Evolutionary conservation across 2,797 vertebrate species (phyloP).

Genomic region (Chiroxiphia lanceolata): DNA sequence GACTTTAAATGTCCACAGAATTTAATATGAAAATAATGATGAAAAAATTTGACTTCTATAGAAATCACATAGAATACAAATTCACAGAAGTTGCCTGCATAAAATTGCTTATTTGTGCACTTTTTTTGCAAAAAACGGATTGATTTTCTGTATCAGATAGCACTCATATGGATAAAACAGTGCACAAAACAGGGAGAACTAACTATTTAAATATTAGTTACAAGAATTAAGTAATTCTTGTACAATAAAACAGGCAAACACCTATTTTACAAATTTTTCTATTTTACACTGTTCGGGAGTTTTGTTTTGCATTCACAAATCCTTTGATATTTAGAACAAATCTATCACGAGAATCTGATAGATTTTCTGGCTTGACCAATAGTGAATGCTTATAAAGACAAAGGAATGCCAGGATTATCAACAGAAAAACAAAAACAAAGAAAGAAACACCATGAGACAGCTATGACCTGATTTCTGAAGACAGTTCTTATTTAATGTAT

Average conservation of each 20-base stretch:
- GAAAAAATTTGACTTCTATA: not conserved
- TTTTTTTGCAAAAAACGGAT: not conserved
- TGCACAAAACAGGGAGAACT: not conserved
- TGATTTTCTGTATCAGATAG: not conserved
- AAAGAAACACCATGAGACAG: not conserved
- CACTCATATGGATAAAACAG: not conserved
- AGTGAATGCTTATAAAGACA: not conserved
- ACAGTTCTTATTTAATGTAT: not conserved
- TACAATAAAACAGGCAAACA: not conserved
- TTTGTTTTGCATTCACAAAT: not conserved
- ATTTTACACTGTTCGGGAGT: not conserved
- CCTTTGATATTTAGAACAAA: not conserved
- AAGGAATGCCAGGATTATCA: not conserved
- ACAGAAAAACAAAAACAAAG: not conserved
- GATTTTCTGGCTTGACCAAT: not conserved
- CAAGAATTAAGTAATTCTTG: not conserved
- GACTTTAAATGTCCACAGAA: conserved; percentile 20
- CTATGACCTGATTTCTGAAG: not conserved
- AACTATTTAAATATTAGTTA: not conserved
- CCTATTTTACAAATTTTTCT: not conserved
- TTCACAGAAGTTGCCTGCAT: not conserved
- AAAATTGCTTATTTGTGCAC: not conserved
- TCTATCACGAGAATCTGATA: not conserved
- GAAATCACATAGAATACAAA: not conserved
- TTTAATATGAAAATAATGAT: not conserved